Evolutionary conservation across 2,113 vertebrate genomes (phyloP).

Genomic region (Ceyx melanurus): DNA sequence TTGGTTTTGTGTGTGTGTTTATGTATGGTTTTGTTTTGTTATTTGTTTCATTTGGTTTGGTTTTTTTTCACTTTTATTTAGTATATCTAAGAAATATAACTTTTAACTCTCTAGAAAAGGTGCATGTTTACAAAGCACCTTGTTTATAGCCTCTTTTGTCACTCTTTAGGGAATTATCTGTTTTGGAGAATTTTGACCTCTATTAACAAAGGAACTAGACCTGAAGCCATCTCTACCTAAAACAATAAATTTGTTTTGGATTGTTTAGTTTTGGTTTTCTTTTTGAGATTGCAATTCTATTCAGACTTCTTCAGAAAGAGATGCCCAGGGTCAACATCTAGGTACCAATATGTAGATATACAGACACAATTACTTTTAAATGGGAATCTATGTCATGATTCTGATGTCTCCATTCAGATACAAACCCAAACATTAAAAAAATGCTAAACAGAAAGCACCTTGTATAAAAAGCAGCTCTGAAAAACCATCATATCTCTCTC

Average conservation of each 20-base stretch:
- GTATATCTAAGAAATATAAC: background rate
- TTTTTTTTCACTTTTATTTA: no score
- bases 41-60: no score
- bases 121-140: background rate
- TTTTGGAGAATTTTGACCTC: background rate
- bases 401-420: background rate
- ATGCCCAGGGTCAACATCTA: background rate
- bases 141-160: background rate
- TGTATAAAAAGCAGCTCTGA: background rate
- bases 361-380: background rate
- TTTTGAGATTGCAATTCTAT: background rate
- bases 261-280: no score
- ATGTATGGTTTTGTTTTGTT: no score
- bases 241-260: background rate
- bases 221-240: background rate
- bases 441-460: background rate
- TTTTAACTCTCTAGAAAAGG: background rate
- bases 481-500: background rate
- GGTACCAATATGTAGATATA: background rate
- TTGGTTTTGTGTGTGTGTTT: no score
- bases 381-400: background rate
- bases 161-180: background rate
- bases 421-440: background rate
- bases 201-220: background rate
- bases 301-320: background rate